Base-by-base conservation (phyloP, 2,797 vertebrate species). In the Poecilia wingei region DNA sequence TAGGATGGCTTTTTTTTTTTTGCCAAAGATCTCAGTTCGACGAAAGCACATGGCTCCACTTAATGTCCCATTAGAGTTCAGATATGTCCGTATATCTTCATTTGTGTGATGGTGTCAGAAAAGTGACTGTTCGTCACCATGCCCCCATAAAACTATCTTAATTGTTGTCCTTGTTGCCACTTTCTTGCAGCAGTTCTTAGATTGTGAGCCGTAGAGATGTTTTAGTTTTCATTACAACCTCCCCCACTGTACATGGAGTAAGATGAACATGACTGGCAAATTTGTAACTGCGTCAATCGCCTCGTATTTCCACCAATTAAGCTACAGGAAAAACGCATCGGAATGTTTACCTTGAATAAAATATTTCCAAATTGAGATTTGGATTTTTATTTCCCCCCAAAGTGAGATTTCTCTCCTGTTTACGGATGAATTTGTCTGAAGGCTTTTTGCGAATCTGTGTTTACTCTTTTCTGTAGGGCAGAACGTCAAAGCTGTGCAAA, bases 401-500 rank as follows among this genome's bases (percentile, higher is more conserved):
- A 6, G 66, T 13, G 20, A 16, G 3, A 28, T 28, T 71, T 28
- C 25, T 45, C 41, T 16, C 14, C 25, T 46, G 8, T 9, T 45
- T 46, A 28, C 1, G 0, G 43, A 31, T 46, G 7, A 12, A 41
- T 69, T 43, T 43, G 22, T 43, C 43, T 25, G 20, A 43, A 43
- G 20, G 4, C 5, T 69, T 69, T 69, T 69, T 43, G 16, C 25
- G 3, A 46, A 70, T 45, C 43, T 41, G 64, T 12, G 16, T 68
- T 68, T 41, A 10, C 18, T 25, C 18, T 41, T 68, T 41, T 68
- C 36, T 68, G 20, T 68, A 25, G 2, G 39, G 20, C 36, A 41
- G 39, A 68, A 68, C 36, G 41, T 22, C 41, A 39, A n/a, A 71
- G 68, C 43, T 64, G n/a, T 69, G 84, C 36, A 80, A 75, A 53